Evolutionary conservation across 2,888 invertebrate genomes (phyloP), one percentile per base, ranked within the genome.

Genomic region (Drosophila diplacantha): DNA sequence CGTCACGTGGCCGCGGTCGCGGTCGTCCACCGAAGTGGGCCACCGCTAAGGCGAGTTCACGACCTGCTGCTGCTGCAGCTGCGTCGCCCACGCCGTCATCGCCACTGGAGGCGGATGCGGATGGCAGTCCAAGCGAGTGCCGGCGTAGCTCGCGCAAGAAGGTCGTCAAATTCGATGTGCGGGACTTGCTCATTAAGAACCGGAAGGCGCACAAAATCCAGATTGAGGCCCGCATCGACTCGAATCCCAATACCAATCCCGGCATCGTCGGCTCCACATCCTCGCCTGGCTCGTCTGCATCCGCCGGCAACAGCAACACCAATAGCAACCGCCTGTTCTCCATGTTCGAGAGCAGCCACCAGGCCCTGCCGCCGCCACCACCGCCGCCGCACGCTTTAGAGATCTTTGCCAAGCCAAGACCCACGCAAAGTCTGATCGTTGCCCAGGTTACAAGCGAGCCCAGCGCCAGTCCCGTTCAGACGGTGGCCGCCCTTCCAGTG

Each of bases 131-230:
- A 7, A 63, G 5, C 53, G 44, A 34, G 39, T 58, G 22, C n/a
- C 80, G 88, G 1, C 85, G 88, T 18, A 88, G 88, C 70, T 85
- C 87, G 3, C 85, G 88, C 12, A 88, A 88, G 56, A 87, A 87
- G 73, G 73, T 86, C n/a, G 83, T 84, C 3, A 88, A 88, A 70
- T 88, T 88, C 53, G 88, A 88, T 69, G 87, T 88, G 1, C 77
- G 85, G 0, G 87, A 88, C 60, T 75, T 88, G 55, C 68, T 88
- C 8, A 87, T 87, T 44, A 87, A 87, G 66, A 84, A 86, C 60
- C 79, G 87, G 7, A 87, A 85, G 37, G 79, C 77, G 16, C 85
- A 85, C 62, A 87, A 87, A 72, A 87, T 87, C 51, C 87, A 87
- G 66, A 87, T 87, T 26, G 87, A 87, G 60, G 87, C 87, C 1